These are phyloP conservation scores for Pardalotus punctatus DNA, from an alignment of 2,113 vertebrate species.

Conservation along the genomic window DNA sequence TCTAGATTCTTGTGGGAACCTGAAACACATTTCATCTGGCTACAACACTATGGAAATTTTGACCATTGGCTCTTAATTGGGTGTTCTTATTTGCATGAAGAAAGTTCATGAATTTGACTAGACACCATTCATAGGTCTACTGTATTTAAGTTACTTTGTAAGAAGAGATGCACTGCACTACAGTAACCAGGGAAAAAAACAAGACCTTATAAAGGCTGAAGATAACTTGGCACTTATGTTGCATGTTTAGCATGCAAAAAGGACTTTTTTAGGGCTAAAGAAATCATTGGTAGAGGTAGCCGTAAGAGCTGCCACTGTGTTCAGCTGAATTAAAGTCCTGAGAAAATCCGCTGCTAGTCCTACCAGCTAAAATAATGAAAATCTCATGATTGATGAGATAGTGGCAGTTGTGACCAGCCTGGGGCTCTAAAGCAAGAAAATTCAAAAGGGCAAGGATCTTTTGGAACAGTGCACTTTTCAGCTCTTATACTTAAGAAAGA, in stretches of 20 bases:
- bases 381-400: conserved; percentile 16
- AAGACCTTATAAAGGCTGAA: not conserved
- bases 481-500: not conserved
- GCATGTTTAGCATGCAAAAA: conserved; percentile 42
- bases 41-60: conserved; percentile 66
- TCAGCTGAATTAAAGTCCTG: conserved; percentile 10
- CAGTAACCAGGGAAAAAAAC: not conserved
- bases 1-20: conserved; percentile 31
- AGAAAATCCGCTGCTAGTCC: not conserved
- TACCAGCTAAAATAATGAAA: conserved; percentile 31
- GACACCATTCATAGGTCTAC: not conserved
- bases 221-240: not conserved
- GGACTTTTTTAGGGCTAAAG: not conserved
- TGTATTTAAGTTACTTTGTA: conserved; percentile 8
- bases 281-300: not conserved
- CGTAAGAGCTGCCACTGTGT: not conserved
- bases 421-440: not conserved
- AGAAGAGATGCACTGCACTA: not conserved
- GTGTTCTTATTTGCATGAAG: conserved; percentile 52
- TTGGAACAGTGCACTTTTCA: not conserved
- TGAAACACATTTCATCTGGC: conserved; percentile 42
- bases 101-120: conserved; percentile 55
- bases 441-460: not conserved
- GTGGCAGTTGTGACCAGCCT: not conserved
- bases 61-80: conserved; percentile 65